A percentile compares a stretch with the other conserved stretches of the same genome.
Evolutionary conservation across 2,113 vertebrate species (phyloP).

Genomic region (Oncorhynchus mykiss): DNA sequence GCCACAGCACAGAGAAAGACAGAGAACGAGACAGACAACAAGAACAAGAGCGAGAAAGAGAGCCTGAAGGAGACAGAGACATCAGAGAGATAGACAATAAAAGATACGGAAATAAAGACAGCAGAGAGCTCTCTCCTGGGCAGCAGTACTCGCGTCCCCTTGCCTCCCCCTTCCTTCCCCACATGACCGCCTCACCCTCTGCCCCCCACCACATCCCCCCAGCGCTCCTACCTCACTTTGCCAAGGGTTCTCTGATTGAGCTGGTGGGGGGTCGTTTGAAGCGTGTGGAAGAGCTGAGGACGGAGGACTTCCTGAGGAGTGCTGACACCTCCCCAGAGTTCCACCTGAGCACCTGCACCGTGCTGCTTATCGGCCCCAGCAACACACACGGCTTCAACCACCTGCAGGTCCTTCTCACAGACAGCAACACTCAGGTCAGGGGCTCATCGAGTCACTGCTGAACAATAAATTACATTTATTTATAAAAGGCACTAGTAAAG

Average conservation of each 20-base stretch:
- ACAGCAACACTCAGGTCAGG: constrained; percentile 80
- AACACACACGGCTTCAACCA: constrained; percentile 71
- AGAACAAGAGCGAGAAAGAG: constrained; percentile 61
- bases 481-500: too few relatives aligned
- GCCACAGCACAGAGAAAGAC: constrained; percentile 60
- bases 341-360: constrained; percentile 78
- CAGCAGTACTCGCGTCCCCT: constrained; percentile 20
- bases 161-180: constrained; percentile 21
- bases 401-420: constrained; percentile 76
- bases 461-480: background rate
- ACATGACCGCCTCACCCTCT: constrained; percentile 33
- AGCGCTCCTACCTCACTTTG: constrained; percentile 79
- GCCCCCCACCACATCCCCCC: constrained; percentile 50
- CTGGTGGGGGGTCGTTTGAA: constrained; percentile 73
- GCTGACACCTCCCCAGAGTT: constrained; percentile 74
- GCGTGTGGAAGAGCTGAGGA: constrained; percentile 76
- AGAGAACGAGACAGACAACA: constrained; percentile 51
- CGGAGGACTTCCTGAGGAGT: constrained; percentile 76
- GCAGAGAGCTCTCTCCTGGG: constrained; percentile 56
- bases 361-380: constrained; percentile 70
- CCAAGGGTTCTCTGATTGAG: constrained; percentile 79
- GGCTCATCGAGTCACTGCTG: background rate
- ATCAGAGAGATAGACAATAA: constrained; percentile 20
- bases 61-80: constrained; percentile 52
- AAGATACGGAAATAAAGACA: constrained; percentile 51